phyloP scores from a whole-genome alignment of 2,113 vertebrate genomes.

The Pyxicephalus adspersus region DNA sequence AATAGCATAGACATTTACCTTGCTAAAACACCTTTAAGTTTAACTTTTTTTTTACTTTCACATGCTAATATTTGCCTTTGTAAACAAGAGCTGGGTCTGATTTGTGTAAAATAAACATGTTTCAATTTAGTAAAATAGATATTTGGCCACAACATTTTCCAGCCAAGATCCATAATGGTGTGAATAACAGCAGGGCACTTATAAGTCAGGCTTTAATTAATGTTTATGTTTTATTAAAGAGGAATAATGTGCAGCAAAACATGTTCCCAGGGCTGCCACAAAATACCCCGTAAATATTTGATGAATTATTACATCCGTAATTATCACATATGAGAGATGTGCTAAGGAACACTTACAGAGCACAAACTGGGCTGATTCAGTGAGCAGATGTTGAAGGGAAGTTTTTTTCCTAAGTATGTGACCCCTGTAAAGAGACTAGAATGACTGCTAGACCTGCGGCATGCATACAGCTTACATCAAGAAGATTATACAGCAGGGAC shows the following conservation, averaged over 20 bases:
- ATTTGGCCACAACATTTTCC: no score
- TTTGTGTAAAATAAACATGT: neutral
- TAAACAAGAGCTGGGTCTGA: no score
- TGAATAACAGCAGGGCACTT: neutral
- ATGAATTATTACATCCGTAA: slow-evolving; percentile 1
- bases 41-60: no score
- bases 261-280: neutral
- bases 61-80: no score
- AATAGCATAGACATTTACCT: no score
- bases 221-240: slow-evolving; percentile 32
- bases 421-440: no score
- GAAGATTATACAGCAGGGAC: neutral
- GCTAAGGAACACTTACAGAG: neutral
- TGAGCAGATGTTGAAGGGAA: neutral
- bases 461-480: no score
- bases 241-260: neutral
- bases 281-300: slow-evolving; percentile 1
- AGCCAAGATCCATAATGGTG: neutral
- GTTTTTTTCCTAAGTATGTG: neutral
- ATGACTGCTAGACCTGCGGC: no score
- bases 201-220: slow-evolving; percentile 27
- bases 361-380: neutral
- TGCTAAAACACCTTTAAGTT: no score
- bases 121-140: no score
- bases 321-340: neutral